Evolutionary conservation across 2,113 vertebrate genomes (phyloP), one percentile per base, ranked within the genome.

Genomic region (Andinoacara biseriatus): DNA sequence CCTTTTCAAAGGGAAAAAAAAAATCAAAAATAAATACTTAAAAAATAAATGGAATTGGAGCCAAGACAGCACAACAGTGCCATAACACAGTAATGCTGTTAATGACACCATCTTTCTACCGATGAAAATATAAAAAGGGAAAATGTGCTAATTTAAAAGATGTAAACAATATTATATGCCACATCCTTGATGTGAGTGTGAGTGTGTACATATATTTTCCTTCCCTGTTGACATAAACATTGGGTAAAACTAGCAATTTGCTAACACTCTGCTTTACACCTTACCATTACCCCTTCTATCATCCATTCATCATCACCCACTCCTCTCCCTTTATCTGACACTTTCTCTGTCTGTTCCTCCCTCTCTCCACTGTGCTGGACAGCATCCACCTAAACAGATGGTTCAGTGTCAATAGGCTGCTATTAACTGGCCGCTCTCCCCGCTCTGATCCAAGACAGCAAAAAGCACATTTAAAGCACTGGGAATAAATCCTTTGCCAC

Each of bases 391-490:
- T 90, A 94, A 96, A 96, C 97, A 97, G 97, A 97, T 98, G 96
- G 96, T 96, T 94, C 91, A 80, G 95, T 95, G 94, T 97, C 97
- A 97, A 96, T 96, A 96, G 96, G 92, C 96, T 95, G 94, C 93
- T 97, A 97, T 97, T 97, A 97, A 97, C 96, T 97, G 96, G 96
- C 94, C 95, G 81, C 88, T 95, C 95, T 95, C 94, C 95, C 96
- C 95, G 95, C 91, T 89, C 92, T 87, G 93, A 14, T 96, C 95
- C 93, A 94, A 95, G 90, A 92, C 83, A 89, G 86, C 63, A 76
- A 93, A 93, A 93, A 94, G 84, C 91, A 86, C 91, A 93, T 92
- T 84, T 81, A 88, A 87, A 89, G 78, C 78, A 84, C 77, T 52
- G 40, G 62, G 84, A 91, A 91, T 86, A 76, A 90, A 88, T 90